Evolutionary conservation across 2,888 invertebrate species (phyloP).

Genomic region (Hyppa rectilinea): DNA sequence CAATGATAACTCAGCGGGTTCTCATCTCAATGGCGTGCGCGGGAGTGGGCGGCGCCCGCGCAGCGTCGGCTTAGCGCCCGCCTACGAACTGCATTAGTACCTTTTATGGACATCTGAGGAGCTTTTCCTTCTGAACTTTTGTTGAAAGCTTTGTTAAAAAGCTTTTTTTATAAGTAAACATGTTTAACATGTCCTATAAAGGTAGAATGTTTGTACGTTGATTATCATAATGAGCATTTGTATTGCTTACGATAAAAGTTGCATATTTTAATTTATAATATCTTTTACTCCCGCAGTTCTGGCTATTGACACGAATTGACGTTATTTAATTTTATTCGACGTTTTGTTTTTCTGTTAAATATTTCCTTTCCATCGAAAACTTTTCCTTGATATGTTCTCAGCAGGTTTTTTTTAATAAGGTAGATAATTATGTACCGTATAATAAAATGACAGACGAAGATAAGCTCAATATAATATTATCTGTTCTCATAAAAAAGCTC

Average conservation of each 20-base stretch:
- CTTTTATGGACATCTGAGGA: slow-evolving; percentile 59
- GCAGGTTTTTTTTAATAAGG: not conserved
- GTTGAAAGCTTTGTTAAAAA: not conserved
- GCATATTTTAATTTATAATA: too few relatives aligned
- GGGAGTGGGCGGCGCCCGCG: slow-evolving; percentile 70
- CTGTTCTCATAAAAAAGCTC: not conserved
- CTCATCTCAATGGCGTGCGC: slow-evolving; percentile 68
- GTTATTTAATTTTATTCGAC: not conserved
- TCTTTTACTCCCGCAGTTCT: not conserved
- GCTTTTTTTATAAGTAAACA: not conserved
- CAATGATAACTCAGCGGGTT: slow-evolving; percentile 85
- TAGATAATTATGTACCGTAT: too few relatives aligned
- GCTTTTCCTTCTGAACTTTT: slow-evolving; percentile 2
- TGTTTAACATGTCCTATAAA: not conserved
- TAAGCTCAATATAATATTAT: not conserved
- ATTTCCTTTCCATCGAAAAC: not conserved
- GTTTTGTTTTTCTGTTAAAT: too few relatives aligned
- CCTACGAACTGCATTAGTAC: slow-evolving; percentile 62
- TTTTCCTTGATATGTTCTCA: not conserved
- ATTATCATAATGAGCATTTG: too few relatives aligned
- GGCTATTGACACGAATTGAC: not conserved
- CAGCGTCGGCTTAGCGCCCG: slow-evolving; percentile 65
- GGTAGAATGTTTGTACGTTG: not conserved
- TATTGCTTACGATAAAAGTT: not conserved
- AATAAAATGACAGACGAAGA: not conserved